Evolutionary conservation across 2,113 vertebrate species (phyloP), one percentile per base, ranked within the genome.

Genomic region (Donacobius atricapilla): DNA sequence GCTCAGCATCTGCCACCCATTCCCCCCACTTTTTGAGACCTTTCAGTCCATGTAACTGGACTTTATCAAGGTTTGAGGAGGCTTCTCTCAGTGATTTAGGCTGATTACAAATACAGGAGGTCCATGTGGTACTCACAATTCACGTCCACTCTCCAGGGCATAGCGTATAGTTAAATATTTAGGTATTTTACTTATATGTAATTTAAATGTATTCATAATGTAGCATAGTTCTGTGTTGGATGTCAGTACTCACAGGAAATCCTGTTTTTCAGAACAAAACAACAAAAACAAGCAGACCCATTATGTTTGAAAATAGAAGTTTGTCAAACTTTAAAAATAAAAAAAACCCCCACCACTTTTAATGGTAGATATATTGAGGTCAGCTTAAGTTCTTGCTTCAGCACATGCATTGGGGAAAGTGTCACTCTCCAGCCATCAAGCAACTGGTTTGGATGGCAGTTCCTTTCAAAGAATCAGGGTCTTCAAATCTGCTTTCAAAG

Each of bases 321-420:
- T 30, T 82, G 42, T 8, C 18, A 84, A 61, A 76, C 4, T 39
- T 81, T 21, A 31, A 70, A 77, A 77, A 69, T 42, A 2, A 60
- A 27, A 30, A 4, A 6, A 12, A 14, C 1, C 1, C 31, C 0
- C 16, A 0, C 33, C 13, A 60, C 6, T 45, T 87, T 89, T 71
- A 15, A 20, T 25, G 10, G 33, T 45, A 54, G 6, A 6, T 83
- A 14, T 8, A n/a, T 4, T 0, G 4, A 71, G 15, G 53, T 47
- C 8, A 11, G 37, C 51, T 56, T 15, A 66, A 68, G 14, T 71
- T 60, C 61, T 89, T 82, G 2, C 8, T 73, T 70, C 71, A 50
- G 11, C 14, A 39, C 9, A 5, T 24, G 7, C 22, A 10, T 2
- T n/a, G 31, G 33, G 51, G 33, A 61, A 68, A 51, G 61, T 71